Percentiles rank a stretch among this genome's conserved stretches.
Evolutionary conservation across 2,113 vertebrate genomes (phyloP).

Genomic region (Physeter macrocephalus): DNA sequence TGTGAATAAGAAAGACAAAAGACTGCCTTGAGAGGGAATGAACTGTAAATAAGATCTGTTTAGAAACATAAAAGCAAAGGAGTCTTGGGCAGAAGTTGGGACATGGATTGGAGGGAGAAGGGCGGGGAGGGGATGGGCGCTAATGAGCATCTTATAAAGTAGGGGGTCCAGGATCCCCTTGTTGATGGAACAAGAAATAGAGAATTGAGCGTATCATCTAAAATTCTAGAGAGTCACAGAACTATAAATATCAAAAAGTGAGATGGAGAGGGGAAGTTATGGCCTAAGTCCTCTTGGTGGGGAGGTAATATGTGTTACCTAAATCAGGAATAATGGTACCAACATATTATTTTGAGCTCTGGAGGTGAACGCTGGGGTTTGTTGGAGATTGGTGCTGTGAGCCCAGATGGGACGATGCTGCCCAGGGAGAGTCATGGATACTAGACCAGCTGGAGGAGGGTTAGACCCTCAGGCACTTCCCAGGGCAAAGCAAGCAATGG

Average conservation of each 20-base stretch:
- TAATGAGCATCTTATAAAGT: background rate
- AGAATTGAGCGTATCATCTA: accelerated
- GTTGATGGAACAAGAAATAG: background rate
- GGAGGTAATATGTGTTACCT: background rate
- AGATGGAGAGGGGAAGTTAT: background rate
- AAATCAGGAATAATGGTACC: background rate
- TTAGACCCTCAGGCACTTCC: background rate
- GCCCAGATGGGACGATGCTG: background rate
- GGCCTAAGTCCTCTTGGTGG: background rate
- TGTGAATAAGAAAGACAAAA: background rate
- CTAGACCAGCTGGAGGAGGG: background rate
- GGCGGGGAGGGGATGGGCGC: background rate
- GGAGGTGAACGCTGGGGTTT: background rate
- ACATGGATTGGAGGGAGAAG: background rate
- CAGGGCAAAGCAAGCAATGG: background rate
- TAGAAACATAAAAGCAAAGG: background rate
- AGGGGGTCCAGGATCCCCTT: background rate
- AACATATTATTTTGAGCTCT: accelerated
- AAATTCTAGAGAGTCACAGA: background rate
- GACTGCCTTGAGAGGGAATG: background rate
- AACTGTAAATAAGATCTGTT: background rate
- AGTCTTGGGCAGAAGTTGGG: background rate
- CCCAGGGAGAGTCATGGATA: accelerated
- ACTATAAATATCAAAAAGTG: background rate
- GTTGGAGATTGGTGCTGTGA: background rate